Evolutionary conservation across 2,888 invertebrate genomes (phyloP).

Genomic region (Cantharis flavilabris): DNA sequence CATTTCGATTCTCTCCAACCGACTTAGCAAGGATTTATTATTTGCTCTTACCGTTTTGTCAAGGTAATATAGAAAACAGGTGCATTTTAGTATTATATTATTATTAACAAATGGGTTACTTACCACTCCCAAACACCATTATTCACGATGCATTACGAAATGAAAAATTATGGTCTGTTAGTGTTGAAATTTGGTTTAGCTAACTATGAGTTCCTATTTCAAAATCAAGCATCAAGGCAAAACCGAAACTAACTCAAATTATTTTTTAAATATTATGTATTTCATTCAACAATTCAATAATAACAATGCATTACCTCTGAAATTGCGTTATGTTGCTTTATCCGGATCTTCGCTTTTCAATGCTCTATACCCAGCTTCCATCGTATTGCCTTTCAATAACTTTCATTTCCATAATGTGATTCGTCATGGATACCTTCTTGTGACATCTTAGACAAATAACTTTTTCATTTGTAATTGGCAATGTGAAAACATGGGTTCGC

Average conservation of each 20-base stretch:
- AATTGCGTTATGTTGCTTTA: slow-evolving; percentile 61
- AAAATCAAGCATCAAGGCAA: neutral
- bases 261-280: neutral
- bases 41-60: slow-evolving; percentile 3
- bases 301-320: too few relatives aligned
- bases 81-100: slow-evolving; percentile 7
- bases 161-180: neutral
- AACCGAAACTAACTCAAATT: neutral
- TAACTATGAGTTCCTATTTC: neutral
- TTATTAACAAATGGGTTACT: slow-evolving; percentile 10
- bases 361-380: slow-evolving; percentile 52
- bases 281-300: too few relatives aligned
- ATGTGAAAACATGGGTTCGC: slow-evolving; percentile 57
- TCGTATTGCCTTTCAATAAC: slow-evolving; percentile 59
- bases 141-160: neutral
- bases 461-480: slow-evolving; percentile 52
- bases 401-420: slow-evolving; percentile 53
- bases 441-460: slow-evolving; percentile 60
- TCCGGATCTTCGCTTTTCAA: slow-evolving; percentile 60
- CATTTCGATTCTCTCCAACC: slow-evolving; percentile 1
- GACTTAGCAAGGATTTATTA: neutral
- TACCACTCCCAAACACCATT: slow-evolving; percentile 9
- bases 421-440: slow-evolving; percentile 56
- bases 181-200: neutral
- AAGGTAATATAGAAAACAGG: slow-evolving; percentile 14